Evolutionary conservation across 2,888 invertebrate species (phyloP).

Genomic region (Rhagium mordax): DNA sequence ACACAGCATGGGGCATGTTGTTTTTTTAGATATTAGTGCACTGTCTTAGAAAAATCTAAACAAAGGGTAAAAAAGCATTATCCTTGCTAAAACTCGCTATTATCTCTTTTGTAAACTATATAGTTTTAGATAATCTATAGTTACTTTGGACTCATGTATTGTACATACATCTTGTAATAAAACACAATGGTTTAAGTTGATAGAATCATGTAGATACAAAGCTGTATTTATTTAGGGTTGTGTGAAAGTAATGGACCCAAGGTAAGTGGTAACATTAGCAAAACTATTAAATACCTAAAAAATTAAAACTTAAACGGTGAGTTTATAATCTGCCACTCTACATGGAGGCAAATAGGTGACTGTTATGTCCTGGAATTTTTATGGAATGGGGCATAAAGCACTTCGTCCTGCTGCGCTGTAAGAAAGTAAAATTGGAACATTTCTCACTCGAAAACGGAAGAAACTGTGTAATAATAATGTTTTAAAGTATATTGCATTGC

Average conservation of each 20-base stretch:
- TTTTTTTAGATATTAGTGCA: slow-evolving; percentile 57
- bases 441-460: no score
- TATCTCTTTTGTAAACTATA: background rate
- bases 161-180: background rate
- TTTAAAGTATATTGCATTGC: no score
- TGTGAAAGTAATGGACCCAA: background rate
- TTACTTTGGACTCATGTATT: background rate
- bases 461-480: no score
- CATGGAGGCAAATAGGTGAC: no score
- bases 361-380: no score
- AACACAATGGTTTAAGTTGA: background rate
- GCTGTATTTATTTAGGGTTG: background rate
- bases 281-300: background rate
- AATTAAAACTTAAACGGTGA: no score
- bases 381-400: no score
- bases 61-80: slow-evolving; percentile 26
- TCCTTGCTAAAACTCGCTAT: background rate
- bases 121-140: background rate
- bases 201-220: background rate
- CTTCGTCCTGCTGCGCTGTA: no score
- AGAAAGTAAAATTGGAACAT: no score
- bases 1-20: slow-evolving; percentile 68
- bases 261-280: background rate
- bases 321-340: no score
- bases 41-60: slow-evolving; percentile 42